phyloP scores from a whole-genome alignment of 2,888 invertebrate species.

The Teinopalpus imperialis region DNA sequence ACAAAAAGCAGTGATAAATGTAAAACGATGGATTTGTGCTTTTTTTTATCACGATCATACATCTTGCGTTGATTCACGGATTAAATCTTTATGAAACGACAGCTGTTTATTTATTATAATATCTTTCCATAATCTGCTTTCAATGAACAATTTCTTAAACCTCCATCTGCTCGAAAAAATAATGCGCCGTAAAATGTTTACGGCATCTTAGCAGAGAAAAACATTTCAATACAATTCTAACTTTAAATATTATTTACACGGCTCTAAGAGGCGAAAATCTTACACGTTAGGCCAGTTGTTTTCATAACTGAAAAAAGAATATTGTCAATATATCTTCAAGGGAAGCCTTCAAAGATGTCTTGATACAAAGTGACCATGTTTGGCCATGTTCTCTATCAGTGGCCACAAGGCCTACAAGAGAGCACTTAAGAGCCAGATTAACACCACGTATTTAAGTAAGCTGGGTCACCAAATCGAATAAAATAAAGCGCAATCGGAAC shows the following conservation, averaged over 20 bases:
- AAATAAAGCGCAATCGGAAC: constrained; percentile 7
- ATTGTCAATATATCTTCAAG: too few species aligned
- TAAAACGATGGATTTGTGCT: constrained; percentile 35
- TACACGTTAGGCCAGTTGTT: too few species aligned
- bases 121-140: constrained; percentile 31
- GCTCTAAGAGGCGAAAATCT: too few species aligned
- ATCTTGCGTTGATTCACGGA: constrained; percentile 33
- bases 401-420: too few species aligned
- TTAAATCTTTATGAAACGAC: constrained; percentile 37
- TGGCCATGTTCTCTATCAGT: too few species aligned
- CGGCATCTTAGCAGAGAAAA: constrained; percentile 19
- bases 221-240: constrained; percentile 6
- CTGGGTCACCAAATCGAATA: constrained; percentile 1
- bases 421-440: too few species aligned
- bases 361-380: too few species aligned
- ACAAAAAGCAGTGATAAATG: constrained; percentile 35
- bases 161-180: constrained; percentile 22
- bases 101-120: constrained; percentile 36
- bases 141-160: constrained; percentile 23
- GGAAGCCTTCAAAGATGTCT: too few species aligned
- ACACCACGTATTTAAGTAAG: neutral
- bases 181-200: constrained; percentile 20
- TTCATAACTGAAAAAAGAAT: too few species aligned
- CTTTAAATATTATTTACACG: too few species aligned
- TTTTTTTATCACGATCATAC: constrained; percentile 29